phyloP scores from a whole-genome alignment of 2,888 invertebrate species.

The Latrodectus hesperus region DNA sequence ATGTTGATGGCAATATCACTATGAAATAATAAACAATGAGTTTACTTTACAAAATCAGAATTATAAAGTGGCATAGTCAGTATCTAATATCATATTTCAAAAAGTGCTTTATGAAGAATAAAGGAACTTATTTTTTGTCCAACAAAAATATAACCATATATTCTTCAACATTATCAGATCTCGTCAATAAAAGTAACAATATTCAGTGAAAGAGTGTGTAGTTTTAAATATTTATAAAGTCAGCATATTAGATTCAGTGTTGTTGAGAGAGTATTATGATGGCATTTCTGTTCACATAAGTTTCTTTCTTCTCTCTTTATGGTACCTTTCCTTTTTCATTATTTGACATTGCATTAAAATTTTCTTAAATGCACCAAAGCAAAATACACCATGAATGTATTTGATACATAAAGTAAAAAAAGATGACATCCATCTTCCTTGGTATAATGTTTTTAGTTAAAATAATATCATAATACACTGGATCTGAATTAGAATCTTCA shows the following conservation, averaged over 20 bases:
- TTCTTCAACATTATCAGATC: conserved; percentile 34
- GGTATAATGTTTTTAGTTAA: conserved; percentile 42
- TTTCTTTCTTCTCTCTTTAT: conserved; percentile 22
- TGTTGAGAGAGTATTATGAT: conserved; percentile 12
- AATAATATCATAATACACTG: conserved; percentile 39
- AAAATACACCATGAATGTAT: conserved; percentile 40
- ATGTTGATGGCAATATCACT: conserved; percentile 62
- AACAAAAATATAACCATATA: conserved; percentile 36
- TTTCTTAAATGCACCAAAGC: conserved; percentile 49
- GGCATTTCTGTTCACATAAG: background rate
- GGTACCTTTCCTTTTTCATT: background rate
- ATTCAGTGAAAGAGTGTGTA: conserved; percentile 14
- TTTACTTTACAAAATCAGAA: conserved; percentile 40
- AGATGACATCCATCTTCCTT: conserved; percentile 24
- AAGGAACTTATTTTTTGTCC: conserved; percentile 33
- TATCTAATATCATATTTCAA: conserved; percentile 19
- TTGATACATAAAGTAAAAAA: conserved; percentile 25
- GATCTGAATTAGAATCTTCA: conserved; percentile 7
- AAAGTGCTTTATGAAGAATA: conserved; percentile 28
- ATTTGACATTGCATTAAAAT: background rate
- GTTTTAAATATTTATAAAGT: conserved; percentile 9
- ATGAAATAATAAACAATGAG: conserved; percentile 60
- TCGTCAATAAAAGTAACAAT: conserved; percentile 20
- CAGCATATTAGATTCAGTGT: conserved; percentile 25
- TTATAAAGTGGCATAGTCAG: conserved; percentile 48